Percentiles rank a stretch among this genome's conserved stretches.
Conservation (phyloP, 2,888 invertebrate species). For the Argyresthia albistria region DNA sequence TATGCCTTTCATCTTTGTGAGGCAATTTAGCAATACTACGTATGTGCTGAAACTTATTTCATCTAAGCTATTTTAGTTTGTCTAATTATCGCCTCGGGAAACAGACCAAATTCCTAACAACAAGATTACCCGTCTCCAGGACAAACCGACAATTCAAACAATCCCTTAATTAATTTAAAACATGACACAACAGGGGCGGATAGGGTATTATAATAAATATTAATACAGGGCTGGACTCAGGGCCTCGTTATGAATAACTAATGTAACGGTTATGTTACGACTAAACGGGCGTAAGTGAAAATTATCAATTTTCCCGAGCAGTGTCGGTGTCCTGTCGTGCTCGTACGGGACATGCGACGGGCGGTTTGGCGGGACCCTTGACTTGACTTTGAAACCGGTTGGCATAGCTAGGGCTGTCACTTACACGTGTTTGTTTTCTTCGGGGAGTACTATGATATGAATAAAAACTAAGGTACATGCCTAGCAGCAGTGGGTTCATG, state of each 20-base stretch:
- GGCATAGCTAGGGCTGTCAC: slow-evolving; percentile 33
- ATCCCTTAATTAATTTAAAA: slow-evolving; percentile 52
- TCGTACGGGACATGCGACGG: background rate
- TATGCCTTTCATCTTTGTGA: too few species aligned
- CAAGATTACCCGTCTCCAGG: slow-evolving; percentile 10
- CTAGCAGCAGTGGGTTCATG: too few species aligned
- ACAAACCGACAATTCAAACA: slow-evolving; percentile 19
- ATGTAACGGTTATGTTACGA: slow-evolving; percentile 45
- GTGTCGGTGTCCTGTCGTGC: background rate
- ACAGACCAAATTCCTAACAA: too few species aligned
- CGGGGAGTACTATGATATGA: background rate
- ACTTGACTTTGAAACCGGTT: slow-evolving; percentile 36
- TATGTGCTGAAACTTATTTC: too few species aligned
- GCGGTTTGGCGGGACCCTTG: slow-evolving; percentile 25
- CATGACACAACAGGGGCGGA: slow-evolving; percentile 33
- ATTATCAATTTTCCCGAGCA: slow-evolving; percentile 46
- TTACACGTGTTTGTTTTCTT: background rate
- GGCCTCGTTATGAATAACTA: slow-evolving; percentile 59
- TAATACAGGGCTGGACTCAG: slow-evolving; percentile 36
- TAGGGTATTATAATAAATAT: slow-evolving; percentile 52
- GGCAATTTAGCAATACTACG: too few species aligned
- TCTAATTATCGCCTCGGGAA: too few species aligned
- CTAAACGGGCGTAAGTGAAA: slow-evolving; percentile 25
- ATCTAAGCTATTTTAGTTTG: too few species aligned
- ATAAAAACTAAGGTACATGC: too few species aligned